Evolutionary conservation across 2,113 vertebrate species (phyloP).

Genomic region (Columba livia): DNA sequence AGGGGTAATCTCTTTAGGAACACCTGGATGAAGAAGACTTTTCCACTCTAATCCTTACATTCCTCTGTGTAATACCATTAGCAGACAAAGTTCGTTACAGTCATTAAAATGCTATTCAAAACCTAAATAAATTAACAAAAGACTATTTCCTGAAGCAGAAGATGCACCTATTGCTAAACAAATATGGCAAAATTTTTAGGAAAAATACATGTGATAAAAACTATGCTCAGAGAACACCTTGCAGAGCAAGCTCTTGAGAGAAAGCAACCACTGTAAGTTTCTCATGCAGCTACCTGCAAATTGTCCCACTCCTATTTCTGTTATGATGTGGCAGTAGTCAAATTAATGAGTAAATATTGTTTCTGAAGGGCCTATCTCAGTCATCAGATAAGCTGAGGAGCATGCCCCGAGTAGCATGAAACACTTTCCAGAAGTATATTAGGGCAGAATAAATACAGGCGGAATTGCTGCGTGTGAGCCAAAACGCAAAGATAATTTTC

Average conservation of each 20-base stretch:
- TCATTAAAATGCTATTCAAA: neutral
- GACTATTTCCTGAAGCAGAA: neutral
- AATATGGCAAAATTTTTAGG: neutral
- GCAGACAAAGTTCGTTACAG: neutral
- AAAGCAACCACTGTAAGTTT: neutral
- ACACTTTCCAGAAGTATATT: neutral
- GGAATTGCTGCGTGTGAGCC: constrained; percentile 9
- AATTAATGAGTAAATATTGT: neutral
- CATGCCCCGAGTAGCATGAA: neutral
- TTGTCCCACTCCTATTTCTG: neutral
- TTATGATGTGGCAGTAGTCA: neutral
- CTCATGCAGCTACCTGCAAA: neutral
- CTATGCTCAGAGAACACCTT: neutral
- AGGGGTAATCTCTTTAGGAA: neutral
- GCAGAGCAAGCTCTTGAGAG: neutral
- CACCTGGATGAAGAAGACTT: neutral
- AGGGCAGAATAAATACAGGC: constrained; percentile 20
- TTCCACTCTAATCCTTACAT: neutral
- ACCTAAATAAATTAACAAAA: neutral
- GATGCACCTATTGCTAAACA: neutral
- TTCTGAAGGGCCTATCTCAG: neutral
- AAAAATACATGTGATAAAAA: neutral
- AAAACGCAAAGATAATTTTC: constrained; percentile 37
- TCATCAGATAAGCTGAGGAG: neutral
- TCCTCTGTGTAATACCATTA: neutral